Percentiles rank a stretch among this genome's conserved stretches.
Conservation (phyloP, 2,888 invertebrate species). For the Helicoverpa assulta region DNA sequence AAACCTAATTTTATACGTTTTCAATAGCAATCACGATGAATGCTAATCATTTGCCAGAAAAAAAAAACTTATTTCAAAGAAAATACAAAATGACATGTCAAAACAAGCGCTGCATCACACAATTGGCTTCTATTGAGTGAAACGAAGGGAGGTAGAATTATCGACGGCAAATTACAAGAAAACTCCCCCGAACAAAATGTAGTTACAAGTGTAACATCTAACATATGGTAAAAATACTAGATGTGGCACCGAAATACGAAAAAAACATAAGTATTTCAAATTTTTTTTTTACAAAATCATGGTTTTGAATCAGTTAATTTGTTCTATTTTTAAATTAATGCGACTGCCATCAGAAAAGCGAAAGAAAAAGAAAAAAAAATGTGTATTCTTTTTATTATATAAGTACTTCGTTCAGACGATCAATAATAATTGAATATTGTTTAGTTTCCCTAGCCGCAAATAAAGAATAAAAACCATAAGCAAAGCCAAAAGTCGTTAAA, state of each 20-base stretch:
- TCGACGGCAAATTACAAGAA: slow-evolving; percentile 80
- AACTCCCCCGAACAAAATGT: slow-evolving; percentile 72
- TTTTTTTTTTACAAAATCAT: slow-evolving; percentile 2
- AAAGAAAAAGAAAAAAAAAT: slow-evolving; percentile 18
- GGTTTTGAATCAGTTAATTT: slow-evolving; percentile 13
- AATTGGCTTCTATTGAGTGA: slow-evolving; percentile 81
- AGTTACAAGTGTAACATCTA: slow-evolving; percentile 68
- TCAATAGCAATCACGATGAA: slow-evolving; percentile 51
- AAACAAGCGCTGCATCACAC: slow-evolving; percentile 76
- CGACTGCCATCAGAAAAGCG: slow-evolving; percentile 15
- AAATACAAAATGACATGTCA: slow-evolving; percentile 78
- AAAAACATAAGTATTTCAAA: not conserved
- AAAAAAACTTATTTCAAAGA: slow-evolving; percentile 63
- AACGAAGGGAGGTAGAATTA: slow-evolving; percentile 75
- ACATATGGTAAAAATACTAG: slow-evolving; percentile 53
- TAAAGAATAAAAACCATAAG: slow-evolving; percentile 40
- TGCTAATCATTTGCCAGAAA: slow-evolving; percentile 53
- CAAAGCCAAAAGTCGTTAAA: slow-evolving; percentile 57
- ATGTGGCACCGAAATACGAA: slow-evolving; percentile 53
- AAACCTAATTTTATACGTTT: slow-evolving; percentile 24
- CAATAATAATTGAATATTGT: slow-evolving; percentile 54
- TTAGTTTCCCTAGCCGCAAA: slow-evolving; percentile 54
- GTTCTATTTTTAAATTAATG: slow-evolving; percentile 24
- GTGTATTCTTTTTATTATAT: slow-evolving; percentile 14
- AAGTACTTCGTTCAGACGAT: slow-evolving; percentile 19